Base-by-base conservation (phyloP, 2,888 invertebrate genomes). In the Hofmannophila pseudospretella region DNA sequence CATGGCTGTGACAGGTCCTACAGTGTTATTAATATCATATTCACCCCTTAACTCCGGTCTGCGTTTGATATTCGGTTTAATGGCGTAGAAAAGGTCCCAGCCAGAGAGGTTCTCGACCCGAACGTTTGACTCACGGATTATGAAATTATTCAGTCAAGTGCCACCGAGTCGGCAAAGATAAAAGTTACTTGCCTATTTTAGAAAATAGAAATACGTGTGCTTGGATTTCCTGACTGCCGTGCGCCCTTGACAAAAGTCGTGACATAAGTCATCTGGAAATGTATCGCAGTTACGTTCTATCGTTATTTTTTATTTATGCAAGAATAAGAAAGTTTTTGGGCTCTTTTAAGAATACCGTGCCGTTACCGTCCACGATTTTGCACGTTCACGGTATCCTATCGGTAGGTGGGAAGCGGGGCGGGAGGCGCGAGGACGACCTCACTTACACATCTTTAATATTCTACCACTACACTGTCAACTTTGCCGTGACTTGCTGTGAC, bases 51-150 rank as follows among this genome's bases (percentile, higher is more conserved):
- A 45, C 45, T 44, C 5, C 49, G 41, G 51, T 42, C 66, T 68
- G 70, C 54, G 56, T 57, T 62, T 67, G 65, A 68, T 67, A 55
- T 51, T 54, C 54, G 48, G 59, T 44, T 62, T 65, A 69, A 71
- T 64, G 56, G 59, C 45, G 43, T 49, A 56, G 60, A 67, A 67
- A 56, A 48, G 53, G 44, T 36, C 43, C 29, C 20, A 26, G 31
- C 29, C 20, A 26, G 31, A 41, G 32, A 39, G 33, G 33, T 36
- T 32, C 8, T 42, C 38, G 32, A 34, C 34, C 29, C 19, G 4
- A 4, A 46, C 37, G 39, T 44, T 38, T 42, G 30, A 44, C 46
- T 37, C 44, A 36, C 29, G 44, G 39, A 16, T 36, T 39, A 38
- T 16, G 39, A 38, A 19, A 29, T 33, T 25, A 20, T 30, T 16